Evolutionary conservation across 2,113 vertebrate species (phyloP).

Genomic region (Promerops cafer): DNA sequence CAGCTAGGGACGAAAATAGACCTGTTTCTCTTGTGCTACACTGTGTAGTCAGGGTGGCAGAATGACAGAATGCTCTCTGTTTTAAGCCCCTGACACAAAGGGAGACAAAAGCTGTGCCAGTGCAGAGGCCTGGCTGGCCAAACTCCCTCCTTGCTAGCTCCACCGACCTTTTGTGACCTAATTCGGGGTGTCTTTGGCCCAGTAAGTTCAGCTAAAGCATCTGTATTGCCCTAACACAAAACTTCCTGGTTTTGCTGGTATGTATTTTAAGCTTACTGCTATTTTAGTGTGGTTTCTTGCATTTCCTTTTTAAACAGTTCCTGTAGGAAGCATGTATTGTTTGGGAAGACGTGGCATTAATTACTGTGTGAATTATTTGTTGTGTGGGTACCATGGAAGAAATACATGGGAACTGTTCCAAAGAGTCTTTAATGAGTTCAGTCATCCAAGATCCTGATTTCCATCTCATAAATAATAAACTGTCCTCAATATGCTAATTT

Average conservation of each 20-base stretch:
- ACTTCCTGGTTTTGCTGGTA: neutral
- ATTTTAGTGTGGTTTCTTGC: conserved; percentile 19
- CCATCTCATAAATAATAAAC: conserved; percentile 75
- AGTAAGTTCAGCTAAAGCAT: neutral
- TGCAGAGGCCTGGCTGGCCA: neutral
- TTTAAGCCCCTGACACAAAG: neutral
- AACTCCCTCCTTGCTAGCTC: neutral
- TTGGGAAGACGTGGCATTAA: conserved; percentile 45
- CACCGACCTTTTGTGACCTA: neutral
- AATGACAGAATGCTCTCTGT: neutral
- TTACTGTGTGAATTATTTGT: conserved; percentile 51
- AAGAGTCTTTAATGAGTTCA: conserved; percentile 58
- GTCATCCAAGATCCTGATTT: conserved; percentile 65
- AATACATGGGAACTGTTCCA: conserved; percentile 53
- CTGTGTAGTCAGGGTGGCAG: neutral
- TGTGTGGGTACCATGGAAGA: conserved; percentile 2
- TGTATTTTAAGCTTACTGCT: conserved; percentile 38
- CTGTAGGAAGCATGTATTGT: conserved; percentile 52
- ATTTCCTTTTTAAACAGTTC: conserved; percentile 45
- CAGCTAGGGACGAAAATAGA: neutral
- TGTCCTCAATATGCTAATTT: conserved; percentile 59
- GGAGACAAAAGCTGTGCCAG: neutral
- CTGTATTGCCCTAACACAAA: neutral
- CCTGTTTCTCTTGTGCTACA: neutral
- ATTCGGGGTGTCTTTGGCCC: neutral